Conservation (phyloP, 2,888 invertebrate species). For the Loripinus fragilis region DNA sequence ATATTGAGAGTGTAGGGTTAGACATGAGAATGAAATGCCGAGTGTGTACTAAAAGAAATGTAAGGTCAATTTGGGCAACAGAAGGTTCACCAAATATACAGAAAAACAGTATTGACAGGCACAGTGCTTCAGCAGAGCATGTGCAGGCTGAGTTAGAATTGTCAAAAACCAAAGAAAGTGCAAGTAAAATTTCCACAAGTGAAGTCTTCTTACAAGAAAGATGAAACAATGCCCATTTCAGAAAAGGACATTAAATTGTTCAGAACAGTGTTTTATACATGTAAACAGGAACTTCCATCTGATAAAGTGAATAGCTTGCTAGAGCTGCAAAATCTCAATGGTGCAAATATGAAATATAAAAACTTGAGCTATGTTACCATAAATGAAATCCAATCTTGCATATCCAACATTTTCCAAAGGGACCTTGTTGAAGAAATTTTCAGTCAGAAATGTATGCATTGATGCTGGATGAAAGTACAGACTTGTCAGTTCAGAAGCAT, state of each 20-base stretch:
- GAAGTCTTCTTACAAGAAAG: background rate
- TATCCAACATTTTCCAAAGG: background rate
- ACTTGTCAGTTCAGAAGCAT: constrained; percentile 41
- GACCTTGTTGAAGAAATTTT: constrained; percentile 30
- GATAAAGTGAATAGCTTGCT: constrained; percentile 23
- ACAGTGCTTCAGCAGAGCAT: constrained; percentile 10
- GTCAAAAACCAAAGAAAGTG: constrained; percentile 9
- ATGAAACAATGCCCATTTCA: background rate
- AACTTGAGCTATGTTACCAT: constrained; percentile 53
- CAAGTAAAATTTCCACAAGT: background rate
- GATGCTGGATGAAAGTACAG: constrained; percentile 55
- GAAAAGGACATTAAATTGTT: constrained; percentile 23
- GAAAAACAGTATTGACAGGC: constrained; percentile 7
- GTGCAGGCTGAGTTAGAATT: background rate
- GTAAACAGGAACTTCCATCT: constrained; percentile 23
- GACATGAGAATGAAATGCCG: background rate
- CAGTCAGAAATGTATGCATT: constrained; percentile 15
- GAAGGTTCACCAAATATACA: constrained; percentile 27
- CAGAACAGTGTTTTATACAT: constrained; percentile 27
- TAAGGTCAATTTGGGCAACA: constrained; percentile 28
- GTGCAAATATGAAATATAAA: constrained; percentile 30
- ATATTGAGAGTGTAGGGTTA: background rate
- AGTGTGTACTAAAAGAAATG: constrained; percentile 2
- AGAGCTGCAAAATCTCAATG: constrained; percentile 36
- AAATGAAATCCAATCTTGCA: constrained; percentile 33